Evolutionary conservation across 1,140 invertebrate genomes (phyloP).

Genomic region (Nasonia vitripennis): DNA sequence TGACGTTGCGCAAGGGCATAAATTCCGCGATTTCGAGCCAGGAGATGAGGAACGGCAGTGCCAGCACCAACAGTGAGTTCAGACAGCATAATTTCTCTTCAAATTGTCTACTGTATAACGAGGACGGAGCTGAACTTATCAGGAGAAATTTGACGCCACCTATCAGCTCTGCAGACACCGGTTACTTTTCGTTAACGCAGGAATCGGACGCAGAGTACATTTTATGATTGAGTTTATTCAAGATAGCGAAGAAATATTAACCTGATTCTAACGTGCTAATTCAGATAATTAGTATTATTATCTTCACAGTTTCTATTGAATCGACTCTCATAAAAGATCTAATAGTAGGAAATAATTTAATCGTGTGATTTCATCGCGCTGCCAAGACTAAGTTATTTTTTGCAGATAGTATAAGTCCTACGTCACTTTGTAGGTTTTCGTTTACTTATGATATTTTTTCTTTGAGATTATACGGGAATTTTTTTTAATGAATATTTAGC

Average conservation of each 20-base stretch:
- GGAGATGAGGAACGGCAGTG: too few relatives aligned
- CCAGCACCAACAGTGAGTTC: constrained; percentile 45
- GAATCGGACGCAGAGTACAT: neutral
- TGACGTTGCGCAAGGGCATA: constrained; percentile 51
- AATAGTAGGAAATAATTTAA: neutral
- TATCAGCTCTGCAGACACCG: neutral
- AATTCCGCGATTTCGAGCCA: constrained; percentile 19
- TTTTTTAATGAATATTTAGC: neutral
- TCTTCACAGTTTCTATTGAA: neutral
- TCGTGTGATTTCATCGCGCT: neutral
- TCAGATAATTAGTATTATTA: neutral
- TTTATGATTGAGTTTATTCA: neutral
- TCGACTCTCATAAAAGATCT: neutral
- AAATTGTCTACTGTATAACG: constrained; percentile 62
- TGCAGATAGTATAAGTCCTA: neutral
- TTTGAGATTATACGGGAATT: neutral
- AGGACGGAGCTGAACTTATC: constrained; percentile 3
- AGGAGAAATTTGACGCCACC: neutral
- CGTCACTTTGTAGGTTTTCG: neutral
- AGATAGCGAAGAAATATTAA: neutral
- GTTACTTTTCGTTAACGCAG: constrained; percentile 1
- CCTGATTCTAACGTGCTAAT: neutral
- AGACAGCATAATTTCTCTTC: constrained; percentile 59
- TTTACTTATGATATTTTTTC: neutral
- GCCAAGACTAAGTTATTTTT: neutral